These are phyloP conservation scores for Lepidotrigona ventralis DNA, from an alignment of 1,140 invertebrate genomes.

Conservation along the genomic window DNA sequence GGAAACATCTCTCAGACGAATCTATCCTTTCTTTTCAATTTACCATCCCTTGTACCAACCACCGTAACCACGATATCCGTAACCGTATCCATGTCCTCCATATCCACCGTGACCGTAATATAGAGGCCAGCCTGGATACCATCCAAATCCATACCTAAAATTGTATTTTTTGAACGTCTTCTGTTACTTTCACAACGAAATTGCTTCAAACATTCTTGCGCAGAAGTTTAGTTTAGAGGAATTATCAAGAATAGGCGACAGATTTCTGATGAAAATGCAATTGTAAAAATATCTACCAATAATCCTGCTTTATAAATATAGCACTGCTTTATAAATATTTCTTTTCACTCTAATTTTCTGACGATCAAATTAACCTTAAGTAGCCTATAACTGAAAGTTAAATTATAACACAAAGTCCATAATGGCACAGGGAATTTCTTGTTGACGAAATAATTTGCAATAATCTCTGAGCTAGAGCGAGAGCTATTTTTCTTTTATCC, in stretches of 20 bases:
- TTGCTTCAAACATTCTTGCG: neutral
- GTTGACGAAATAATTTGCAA: constrained; percentile 1
- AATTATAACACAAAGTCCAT: neutral
- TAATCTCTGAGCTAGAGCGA: neutral
- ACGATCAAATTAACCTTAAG: neutral
- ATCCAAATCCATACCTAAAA: constrained; percentile 50
- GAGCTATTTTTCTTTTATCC: neutral
- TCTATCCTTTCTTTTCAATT: constrained; percentile 13
- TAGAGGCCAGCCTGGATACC: constrained; percentile 7
- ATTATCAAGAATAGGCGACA: no score
- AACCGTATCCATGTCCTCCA: constrained; percentile 13
- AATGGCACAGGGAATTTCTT: constrained; percentile 2
- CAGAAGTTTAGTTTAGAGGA: neutral
- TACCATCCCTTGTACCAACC: constrained; percentile 72
- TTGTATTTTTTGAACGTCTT: neutral
- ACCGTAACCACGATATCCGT: constrained; percentile 33
- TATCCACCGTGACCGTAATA: constrained; percentile 3
- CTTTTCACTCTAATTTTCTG: neutral
- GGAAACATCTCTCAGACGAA: neutral
- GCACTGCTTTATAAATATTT: no score
- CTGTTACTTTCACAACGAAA: neutral
- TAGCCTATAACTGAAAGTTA: neutral
- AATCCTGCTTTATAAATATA: neutral
- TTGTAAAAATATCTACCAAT: neutral
- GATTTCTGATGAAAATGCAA: neutral